These are phyloP conservation scores for Dasysyrphus tricinctus DNA, from an alignment of 2,888 invertebrate species.

Conservation along the genomic window DNA sequence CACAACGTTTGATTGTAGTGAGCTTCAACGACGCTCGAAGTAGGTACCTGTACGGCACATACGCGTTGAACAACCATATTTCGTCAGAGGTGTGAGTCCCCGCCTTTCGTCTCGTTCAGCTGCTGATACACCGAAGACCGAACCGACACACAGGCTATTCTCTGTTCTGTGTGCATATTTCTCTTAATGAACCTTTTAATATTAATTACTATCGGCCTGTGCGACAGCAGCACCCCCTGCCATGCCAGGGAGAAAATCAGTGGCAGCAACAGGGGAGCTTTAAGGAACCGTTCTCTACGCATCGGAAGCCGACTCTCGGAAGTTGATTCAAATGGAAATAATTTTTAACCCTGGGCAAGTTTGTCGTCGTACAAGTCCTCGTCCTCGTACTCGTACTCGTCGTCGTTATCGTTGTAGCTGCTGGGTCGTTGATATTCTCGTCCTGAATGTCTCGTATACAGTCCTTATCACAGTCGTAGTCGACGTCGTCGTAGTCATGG, in stretches of 20 bases:
- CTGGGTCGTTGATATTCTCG: slow-evolving; percentile 7
- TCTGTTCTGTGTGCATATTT: slow-evolving; percentile 70
- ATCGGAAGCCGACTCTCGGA: slow-evolving; percentile 71
- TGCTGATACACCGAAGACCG: slow-evolving; percentile 2
- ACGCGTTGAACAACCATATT: slow-evolving; percentile 53
- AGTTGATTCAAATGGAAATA: slow-evolving; percentile 75
- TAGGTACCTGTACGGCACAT: slow-evolving; percentile 38
- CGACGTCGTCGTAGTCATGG: slow-evolving; percentile 30
- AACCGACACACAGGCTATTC: slow-evolving; percentile 59
- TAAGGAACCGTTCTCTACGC: slow-evolving; percentile 68
- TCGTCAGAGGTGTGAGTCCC: slow-evolving; percentile 53
- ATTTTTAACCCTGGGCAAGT: slow-evolving; percentile 75
- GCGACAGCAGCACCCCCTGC: slow-evolving; percentile 62
- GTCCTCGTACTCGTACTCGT: slow-evolving; percentile 24
- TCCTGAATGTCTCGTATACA: slow-evolving; percentile 19
- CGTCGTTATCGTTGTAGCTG: slow-evolving; percentile 3
- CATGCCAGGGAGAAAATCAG: slow-evolving; percentile 42
- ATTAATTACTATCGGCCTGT: slow-evolving; percentile 77
- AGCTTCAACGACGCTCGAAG: slow-evolving; percentile 18
- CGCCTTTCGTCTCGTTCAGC: slow-evolving; percentile 37
- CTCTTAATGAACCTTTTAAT: slow-evolving; percentile 78
- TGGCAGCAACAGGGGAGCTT: slow-evolving; percentile 57
- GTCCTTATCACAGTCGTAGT: slow-evolving; percentile 47
- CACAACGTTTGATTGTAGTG: slow-evolving; percentile 37
- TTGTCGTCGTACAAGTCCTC: slow-evolving; percentile 46